phyloP scores from a whole-genome alignment of 2,113 vertebrate species.

The Cephalopholis sonnerati region DNA sequence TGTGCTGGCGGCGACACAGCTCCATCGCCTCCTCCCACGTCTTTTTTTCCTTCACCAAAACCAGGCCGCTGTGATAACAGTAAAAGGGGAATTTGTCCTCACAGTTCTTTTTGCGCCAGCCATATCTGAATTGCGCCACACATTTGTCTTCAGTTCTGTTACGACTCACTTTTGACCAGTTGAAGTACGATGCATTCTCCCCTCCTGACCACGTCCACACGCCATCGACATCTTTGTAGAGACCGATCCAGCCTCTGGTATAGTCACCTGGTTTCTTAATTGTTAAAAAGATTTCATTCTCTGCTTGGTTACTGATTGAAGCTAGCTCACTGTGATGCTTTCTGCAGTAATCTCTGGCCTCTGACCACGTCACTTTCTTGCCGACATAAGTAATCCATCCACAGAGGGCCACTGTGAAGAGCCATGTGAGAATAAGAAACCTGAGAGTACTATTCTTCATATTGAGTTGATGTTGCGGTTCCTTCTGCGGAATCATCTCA shows the following conservation, averaged over 20 bases:
- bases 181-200: neutral
- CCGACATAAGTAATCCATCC: rapidly evolving
- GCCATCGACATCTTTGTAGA: neutral
- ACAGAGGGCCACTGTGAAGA: conserved; percentile 27
- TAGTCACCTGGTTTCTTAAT: too few species aligned
- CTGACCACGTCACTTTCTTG: neutral
- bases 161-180: rapidly evolving
- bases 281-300: neutral
- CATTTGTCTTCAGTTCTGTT: neutral
- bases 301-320: neutral
- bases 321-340: neutral
- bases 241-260: conserved; percentile 56
- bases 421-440: conserved; percentile 19
- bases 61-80: conserved; percentile 14
- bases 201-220: conserved; percentile 48
- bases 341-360: conserved; percentile 48
- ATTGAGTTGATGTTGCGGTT: neutral
- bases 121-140: rapidly evolving
- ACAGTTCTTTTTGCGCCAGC: neutral
- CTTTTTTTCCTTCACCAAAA: conserved; percentile 46
- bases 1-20: conserved; percentile 16
- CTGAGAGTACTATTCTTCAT: conserved; percentile 1
- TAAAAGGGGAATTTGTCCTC: rapidly evolving
- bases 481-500: neutral
- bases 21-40: conserved; percentile 65